Conservation (phyloP, 2,888 invertebrate species). For the Pristionchus entomophagus region DNA sequence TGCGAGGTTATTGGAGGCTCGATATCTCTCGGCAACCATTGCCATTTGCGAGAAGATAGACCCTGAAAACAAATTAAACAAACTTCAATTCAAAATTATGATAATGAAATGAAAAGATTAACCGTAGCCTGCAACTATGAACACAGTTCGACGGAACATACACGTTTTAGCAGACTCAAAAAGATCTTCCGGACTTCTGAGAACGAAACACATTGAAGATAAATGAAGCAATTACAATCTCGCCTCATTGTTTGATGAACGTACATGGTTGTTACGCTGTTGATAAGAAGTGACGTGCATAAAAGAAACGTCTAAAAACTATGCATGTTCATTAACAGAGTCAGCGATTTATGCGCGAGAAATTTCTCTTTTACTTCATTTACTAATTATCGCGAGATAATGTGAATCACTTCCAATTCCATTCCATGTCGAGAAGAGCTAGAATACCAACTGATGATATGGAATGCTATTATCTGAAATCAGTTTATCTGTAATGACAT, state of each 20-base stretch:
- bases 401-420: too few relatives aligned
- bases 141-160: background rate
- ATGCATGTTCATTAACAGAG: background rate
- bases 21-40: background rate
- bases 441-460: too few relatives aligned
- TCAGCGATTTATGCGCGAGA: background rate
- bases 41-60: background rate
- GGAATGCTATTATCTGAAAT: too few relatives aligned
- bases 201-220: background rate
- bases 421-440: too few relatives aligned
- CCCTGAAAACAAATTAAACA: background rate
- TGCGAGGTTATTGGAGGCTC: background rate
- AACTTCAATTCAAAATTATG: too few relatives aligned
- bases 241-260: background rate
- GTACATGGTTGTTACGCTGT: background rate
- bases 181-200: background rate
- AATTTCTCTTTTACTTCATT: background rate
- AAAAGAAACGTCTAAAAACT: background rate
- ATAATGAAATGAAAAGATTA: too few relatives aligned
- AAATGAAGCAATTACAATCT: background rate
- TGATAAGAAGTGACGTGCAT: background rate
- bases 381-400: too few relatives aligned
- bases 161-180: background rate
- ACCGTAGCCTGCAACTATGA: too few relatives aligned
- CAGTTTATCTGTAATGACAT: too few relatives aligned